Evolutionary conservation across 2,113 vertebrate species (phyloP).

Genomic region (Muntiacus muntjak): DNA sequence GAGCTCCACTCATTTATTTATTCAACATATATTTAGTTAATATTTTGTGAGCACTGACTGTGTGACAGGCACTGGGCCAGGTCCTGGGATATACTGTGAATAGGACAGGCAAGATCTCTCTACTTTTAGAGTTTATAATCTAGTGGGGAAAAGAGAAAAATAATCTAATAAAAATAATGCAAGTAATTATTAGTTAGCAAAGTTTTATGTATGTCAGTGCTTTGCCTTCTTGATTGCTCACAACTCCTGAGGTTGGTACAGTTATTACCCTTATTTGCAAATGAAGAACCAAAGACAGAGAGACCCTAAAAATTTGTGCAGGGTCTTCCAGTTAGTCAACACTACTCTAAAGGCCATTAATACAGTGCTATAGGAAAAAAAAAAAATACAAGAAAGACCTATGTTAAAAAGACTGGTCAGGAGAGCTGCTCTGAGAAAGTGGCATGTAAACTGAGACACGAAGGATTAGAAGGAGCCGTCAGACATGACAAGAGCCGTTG

Average conservation of each 20-base stretch:
- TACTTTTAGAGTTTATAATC: background rate
- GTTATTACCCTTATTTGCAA: conserved; percentile 12
- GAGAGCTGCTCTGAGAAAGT: background rate
- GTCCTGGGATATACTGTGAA: background rate
- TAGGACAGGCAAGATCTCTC: background rate
- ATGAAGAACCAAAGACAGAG: background rate
- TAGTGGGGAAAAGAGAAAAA: background rate
- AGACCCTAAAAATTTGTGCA: background rate
- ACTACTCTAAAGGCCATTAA: background rate
- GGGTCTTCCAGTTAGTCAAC: background rate
- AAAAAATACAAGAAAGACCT: background rate
- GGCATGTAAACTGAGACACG: background rate
- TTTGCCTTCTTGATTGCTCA: background rate
- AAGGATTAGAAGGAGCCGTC: background rate
- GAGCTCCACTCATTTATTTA: background rate
- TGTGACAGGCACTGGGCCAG: background rate
- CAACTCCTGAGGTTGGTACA: background rate
- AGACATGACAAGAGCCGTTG: background rate
- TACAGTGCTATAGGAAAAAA: background rate
- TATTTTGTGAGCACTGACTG: background rate
- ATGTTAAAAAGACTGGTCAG: background rate
- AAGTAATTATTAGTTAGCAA: background rate
- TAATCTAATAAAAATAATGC: background rate
- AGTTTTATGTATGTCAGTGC: background rate
- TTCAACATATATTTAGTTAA: background rate